A percentile compares a stretch with the other conserved stretches of the same genome.
Evolutionary conservation across 2,888 invertebrate species (phyloP).

Genomic region (Branchipolynoe longqiensis): DNA sequence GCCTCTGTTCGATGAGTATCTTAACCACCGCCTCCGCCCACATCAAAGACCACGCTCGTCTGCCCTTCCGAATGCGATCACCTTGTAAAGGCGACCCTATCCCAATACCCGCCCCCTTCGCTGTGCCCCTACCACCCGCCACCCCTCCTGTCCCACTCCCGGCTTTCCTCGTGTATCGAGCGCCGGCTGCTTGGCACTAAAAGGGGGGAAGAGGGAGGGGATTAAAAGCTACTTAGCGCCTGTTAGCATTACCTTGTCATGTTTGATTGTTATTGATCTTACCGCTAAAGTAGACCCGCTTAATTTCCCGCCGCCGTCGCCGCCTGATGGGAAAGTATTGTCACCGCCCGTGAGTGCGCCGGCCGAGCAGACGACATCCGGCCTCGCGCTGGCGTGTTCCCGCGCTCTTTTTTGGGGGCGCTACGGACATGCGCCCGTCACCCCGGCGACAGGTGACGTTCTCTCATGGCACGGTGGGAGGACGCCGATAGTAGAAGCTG

Average conservation of each 20-base stretch:
- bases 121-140: conserved; percentile 5
- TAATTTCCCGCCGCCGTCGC: conserved; percentile 42
- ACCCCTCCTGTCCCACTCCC: not conserved
- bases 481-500: not conserved
- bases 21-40: not conserved
- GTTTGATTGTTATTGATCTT: conserved; percentile 57
- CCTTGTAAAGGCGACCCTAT: conserved; percentile 18
- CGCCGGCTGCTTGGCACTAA: conserved; percentile 29
- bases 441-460: conserved; percentile 19
- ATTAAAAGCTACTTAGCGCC: conserved; percentile 56
- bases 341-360: conserved; percentile 43
- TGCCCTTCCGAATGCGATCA: conserved; percentile 44
- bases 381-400: no score
- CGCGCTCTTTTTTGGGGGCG: conserved; percentile 19
- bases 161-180: conserved; percentile 33
- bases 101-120: not conserved
- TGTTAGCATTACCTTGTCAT: conserved; percentile 58
- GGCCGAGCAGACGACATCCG: conserved; percentile 2
- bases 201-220: no score
- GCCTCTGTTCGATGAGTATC: not conserved
- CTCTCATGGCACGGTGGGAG: not conserved
- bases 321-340: conserved; percentile 56
- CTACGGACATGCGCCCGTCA: conserved; percentile 10
- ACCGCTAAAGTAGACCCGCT: conserved; percentile 53
- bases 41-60: not conserved